Base-by-base conservation (phyloP, 1,140 invertebrate species). In the Charaxes varanes region DNA sequence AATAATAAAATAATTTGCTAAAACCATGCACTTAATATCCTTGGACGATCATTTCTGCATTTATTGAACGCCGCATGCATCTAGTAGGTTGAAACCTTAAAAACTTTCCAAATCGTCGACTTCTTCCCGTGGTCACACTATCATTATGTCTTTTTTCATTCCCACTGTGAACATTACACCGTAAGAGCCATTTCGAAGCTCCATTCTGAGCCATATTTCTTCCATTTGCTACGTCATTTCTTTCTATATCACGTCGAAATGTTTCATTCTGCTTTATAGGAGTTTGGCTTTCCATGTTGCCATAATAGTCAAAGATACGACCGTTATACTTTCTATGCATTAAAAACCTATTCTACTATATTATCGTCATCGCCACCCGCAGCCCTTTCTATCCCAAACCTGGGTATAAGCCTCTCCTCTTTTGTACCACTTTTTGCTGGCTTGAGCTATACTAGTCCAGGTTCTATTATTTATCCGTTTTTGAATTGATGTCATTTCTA, bases 211-310 rank as follows among this genome's bases (percentile, higher is more conserved):
- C 54, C 53, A 71, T 69, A 73, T 63, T 64, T 69, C 58, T 69
- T 66, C 61, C 56, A 69, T 71, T 73, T 66, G 53, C 63, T 56
- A 64, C 57, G 59, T 72, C 62, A 64, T 62, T 72, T 58, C 58
- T 64, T 65, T 70, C 50, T 54, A 52, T 59, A 60, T 64, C 49
- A 45, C 42, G 30, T 36, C 35, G 43, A 52, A 62, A 51, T 61
- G 41, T 60, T 57, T 45, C 27, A 45, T 47, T 53, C 32, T 28
- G 24, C 41, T 44, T 35, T 59, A 49, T 43, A 40, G 15, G 18
- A 30, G 19, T 35, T 48, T 13, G 16, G 16, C 10, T 32, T 40
- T 23, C 12, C 7, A 17, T 31, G 15, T 31, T 17, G 12, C 11
- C 4, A 16, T 8, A 31, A 17, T 31, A 31, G 4, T 31, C 1